Evolutionary conservation across 1,140 invertebrate genomes (phyloP), one percentile per base, ranked within the genome.

Genomic region (Scaptomyza hsui): DNA sequence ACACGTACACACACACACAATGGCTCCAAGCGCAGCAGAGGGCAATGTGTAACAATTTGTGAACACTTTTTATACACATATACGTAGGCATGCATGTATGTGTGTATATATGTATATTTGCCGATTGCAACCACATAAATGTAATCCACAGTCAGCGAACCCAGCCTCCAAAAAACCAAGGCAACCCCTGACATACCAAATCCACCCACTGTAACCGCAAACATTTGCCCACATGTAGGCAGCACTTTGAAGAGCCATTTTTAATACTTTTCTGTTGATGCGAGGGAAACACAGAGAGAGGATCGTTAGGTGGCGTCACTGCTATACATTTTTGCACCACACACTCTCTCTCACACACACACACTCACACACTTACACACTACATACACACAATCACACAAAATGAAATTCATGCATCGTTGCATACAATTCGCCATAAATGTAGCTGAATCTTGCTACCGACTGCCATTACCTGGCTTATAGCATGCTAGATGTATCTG

Each of bases 361-460:
- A 37, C 32, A 37, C 5, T 42, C 52, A 13, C 18, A 44, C 62
- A 72, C 26, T 7, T 5, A 42, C 32, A 37, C 12, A 37, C 32
- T n/a, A n/a, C 26, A 29, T 5, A 42, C 32, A 37, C 12, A 37
- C 32, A 37, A 5, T 42, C 52, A 13, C 18, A 44, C 62, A 72
- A 88, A 81, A 78, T 86, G 67, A 86, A 86, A 86, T 88, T 86
- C 62, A 86, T 78, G 82, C 81, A 86, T 88, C 82, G 74, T 62
- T 88, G 82, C 70, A 62, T 88, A 68, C 82, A 86, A 86, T 86
- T 78, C 74, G 78, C 65, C 73, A 82, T 77, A 86, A 85, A 80
- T 86, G 80, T 88, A 74, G 64, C 77, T 65, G 72, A 76, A 74
- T 60, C 35, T 57, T 41, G 35, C 45, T 57, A 73, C 49, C 37